These are phyloP conservation scores for Campylomormyrus numenius DNA, from an alignment of 2,113 vertebrate genomes.

Conservation along the genomic window DNA sequence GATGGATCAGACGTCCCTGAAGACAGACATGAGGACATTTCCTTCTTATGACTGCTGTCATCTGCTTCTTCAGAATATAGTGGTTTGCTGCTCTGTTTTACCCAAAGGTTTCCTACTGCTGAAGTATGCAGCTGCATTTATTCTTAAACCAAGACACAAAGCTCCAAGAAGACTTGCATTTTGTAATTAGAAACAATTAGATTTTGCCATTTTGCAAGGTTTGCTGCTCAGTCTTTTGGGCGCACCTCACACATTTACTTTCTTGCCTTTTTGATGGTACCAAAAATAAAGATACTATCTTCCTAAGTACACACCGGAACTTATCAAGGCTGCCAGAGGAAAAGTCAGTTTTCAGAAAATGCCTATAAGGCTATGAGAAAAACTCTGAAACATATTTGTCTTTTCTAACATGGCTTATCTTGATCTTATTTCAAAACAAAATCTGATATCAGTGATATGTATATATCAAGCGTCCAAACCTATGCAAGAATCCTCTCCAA, in stretches of 20 bases:
- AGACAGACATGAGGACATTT: neutral
- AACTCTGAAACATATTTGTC: neutral
- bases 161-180: neutral
- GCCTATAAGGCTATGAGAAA: neutral
- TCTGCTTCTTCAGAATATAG: neutral
- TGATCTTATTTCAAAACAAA: neutral
- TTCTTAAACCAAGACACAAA: neutral
- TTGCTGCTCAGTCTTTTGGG: neutral
- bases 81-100: neutral
- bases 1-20: neutral
- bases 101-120: neutral
- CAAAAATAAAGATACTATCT: neutral
- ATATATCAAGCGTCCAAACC: neutral
- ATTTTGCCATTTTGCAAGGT: neutral
- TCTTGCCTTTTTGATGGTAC: neutral
- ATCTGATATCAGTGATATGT: neutral
- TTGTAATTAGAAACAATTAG: neutral
- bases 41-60: constrained; percentile 5
- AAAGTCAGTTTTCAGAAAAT: neutral
- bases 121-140: neutral
- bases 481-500: neutral
- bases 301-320: neutral
- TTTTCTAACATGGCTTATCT: neutral
- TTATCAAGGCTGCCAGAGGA: neutral
- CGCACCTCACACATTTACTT: neutral